Evolutionary conservation across 2,113 vertebrate species (phyloP), one percentile per base, ranked within the genome.

Genomic region (Hipposideros armiger): DNA sequence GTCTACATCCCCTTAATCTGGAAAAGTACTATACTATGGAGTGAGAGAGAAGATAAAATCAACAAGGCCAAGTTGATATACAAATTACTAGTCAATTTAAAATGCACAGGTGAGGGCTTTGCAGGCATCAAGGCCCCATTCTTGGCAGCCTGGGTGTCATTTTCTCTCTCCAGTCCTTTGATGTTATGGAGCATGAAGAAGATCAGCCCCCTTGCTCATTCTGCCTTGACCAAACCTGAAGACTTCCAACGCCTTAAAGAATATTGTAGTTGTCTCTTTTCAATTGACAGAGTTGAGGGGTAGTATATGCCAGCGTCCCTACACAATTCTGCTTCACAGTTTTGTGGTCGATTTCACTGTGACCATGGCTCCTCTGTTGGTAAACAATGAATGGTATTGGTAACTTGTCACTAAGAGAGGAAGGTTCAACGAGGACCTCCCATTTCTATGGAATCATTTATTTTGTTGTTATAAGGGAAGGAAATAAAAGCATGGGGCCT

Each of bases 101-200:
- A 69, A 42, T 32, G 72, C 30, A n/a, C 32, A n/a, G 62, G 0
- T 22, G 32, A 3, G 15, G 67, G 70, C 24, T 69, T 40, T 81
- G 7, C 17, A 70, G 60, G 20, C 62, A 45, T 30, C 28, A 30
- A 60, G 42, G 10, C 26, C 30, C 24, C 56, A 11, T 9, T 11
- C 11, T 14, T 30, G 9, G 19, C 28, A 28, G 42, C 17, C 17
- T 17, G 11, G 11, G 20, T 10, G 11, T 22, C 85, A 42, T 54
- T 22, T 19, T 13, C 16, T 0, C 0, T 4, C 7, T 7, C 32
- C 5, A 1, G 17, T 11, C 5, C 36, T 16, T 8, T 52, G 62
- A 28, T 14, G 3, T 3, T 32, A 4, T 24, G 32, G 26, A n/a
- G 22, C 30, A 50, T 47, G 40, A 42, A 45, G 24, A 50, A 45